Percentiles rank a stretch among this genome's conserved stretches.
Evolutionary conservation across 1,140 invertebrate genomes (phyloP).

Genomic region (Nylanderia fulva): DNA sequence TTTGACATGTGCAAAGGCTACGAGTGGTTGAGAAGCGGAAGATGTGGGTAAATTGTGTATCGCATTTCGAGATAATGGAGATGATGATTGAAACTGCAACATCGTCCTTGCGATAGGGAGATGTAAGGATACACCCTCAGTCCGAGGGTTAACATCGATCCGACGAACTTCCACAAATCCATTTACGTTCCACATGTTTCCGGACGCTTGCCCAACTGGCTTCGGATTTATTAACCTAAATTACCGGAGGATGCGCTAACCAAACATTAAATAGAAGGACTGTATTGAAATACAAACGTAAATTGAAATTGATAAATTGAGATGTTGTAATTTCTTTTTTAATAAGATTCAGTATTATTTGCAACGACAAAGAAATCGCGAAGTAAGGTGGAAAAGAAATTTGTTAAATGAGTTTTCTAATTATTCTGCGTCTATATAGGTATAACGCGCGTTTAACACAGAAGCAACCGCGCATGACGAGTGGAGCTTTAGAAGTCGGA

Average conservation of each 20-base stretch:
- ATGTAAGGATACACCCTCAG: constrained; percentile 56
- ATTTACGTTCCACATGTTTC: constrained; percentile 50
- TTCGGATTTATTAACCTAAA: constrained; percentile 46
- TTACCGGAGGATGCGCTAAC: constrained; percentile 37
- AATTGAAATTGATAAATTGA: constrained; percentile 9
- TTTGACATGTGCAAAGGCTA: neutral
- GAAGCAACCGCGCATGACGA: constrained; percentile 14
- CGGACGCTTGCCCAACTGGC: neutral
- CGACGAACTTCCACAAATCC: constrained; percentile 29
- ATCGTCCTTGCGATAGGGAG: constrained; percentile 22
- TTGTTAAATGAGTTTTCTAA: constrained; percentile 38
- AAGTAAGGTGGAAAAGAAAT: neutral
- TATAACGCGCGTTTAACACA: neutral
- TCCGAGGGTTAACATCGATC: constrained; percentile 56
- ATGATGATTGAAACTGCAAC: constrained; percentile 54
- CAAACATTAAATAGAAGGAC: neutral
- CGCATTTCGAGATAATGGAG: constrained; percentile 40
- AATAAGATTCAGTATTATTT: neutral
- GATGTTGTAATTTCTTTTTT: constrained; percentile 12
- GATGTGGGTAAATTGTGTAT: constrained; percentile 21
- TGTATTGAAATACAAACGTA: neutral
- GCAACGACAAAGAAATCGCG: neutral
- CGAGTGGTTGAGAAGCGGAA: neutral
- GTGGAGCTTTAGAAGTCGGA: constrained; percentile 61
- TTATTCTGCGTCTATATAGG: neutral